These are phyloP conservation scores for Apamea crenata DNA, from an alignment of 2,888 invertebrate species.

Conservation along the genomic window DNA sequence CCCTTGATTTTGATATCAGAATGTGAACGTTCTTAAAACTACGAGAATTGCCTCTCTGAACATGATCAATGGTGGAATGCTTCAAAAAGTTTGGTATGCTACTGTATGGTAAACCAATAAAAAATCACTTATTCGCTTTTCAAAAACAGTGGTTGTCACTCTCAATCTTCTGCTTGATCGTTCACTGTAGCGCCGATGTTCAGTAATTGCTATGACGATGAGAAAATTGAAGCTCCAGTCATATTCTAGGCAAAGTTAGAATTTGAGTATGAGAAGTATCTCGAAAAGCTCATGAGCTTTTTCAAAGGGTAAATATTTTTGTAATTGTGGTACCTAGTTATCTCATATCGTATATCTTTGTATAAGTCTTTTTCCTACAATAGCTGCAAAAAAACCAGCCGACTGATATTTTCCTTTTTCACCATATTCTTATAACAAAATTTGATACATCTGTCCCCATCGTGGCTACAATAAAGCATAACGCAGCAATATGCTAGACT, in stretches of 20 bases:
- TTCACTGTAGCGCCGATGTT: neutral
- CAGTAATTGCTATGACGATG: neutral
- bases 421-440: constrained; percentile 7
- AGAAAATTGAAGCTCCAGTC: neutral
- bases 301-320: neutral
- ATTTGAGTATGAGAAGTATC: neutral
- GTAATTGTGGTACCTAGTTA: neutral
- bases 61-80: neutral
- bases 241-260: neutral
- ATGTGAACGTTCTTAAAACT: too few species aligned
- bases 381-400: neutral
- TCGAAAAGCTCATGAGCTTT: too few species aligned
- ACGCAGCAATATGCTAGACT: constrained; percentile 12
- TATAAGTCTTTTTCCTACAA: neutral
- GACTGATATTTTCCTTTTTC: neutral
- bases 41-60: neutral
- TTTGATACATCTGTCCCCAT: neutral
- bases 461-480: neutral
- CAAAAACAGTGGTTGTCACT: neutral
- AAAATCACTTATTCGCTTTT: neutral
- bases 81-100: too few species aligned
- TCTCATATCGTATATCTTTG: too few species aligned
- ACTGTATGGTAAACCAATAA: neutral
- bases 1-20: too few species aligned
- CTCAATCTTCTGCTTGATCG: neutral